Conservation (phyloP, 2,888 invertebrate genomes). For the Anodontia alba region DNA sequence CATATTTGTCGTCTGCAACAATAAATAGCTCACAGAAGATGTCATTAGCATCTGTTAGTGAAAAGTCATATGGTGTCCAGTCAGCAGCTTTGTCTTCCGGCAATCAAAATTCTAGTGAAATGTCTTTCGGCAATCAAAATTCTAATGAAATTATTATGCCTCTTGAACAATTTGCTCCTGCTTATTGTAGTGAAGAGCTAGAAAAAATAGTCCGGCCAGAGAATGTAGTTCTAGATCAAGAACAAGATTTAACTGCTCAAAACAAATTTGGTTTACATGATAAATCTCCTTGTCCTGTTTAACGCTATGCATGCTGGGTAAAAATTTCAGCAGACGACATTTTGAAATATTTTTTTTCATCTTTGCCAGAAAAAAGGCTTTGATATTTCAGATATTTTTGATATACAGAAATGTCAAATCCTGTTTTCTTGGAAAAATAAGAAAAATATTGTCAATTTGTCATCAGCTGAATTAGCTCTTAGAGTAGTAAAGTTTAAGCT, state of each 20-base stretch:
- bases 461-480: too few species aligned
- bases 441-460: too few species aligned
- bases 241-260: neutral
- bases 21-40: neutral
- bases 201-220: neutral
- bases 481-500: too few species aligned
- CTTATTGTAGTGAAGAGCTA: neutral
- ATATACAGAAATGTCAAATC: too few species aligned
- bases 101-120: neutral
- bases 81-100: neutral
- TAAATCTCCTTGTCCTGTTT: constrained; percentile 12
- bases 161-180: neutral
- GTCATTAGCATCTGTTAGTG: neutral
- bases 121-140: neutral
- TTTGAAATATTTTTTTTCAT: too few species aligned
- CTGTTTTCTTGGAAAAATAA: too few species aligned
- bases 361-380: too few species aligned
- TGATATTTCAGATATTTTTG: too few species aligned
- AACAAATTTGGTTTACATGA: constrained; percentile 4
- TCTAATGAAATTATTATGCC: neutral
- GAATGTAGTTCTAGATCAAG: neutral
- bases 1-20: constrained; percentile 7
- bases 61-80: neutral
- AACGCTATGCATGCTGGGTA: too few species aligned
- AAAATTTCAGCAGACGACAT: too few species aligned